These are phyloP conservation scores for Petroica traversi DNA, from an alignment of 2,113 vertebrate genomes.

Conservation along the genomic window DNA sequence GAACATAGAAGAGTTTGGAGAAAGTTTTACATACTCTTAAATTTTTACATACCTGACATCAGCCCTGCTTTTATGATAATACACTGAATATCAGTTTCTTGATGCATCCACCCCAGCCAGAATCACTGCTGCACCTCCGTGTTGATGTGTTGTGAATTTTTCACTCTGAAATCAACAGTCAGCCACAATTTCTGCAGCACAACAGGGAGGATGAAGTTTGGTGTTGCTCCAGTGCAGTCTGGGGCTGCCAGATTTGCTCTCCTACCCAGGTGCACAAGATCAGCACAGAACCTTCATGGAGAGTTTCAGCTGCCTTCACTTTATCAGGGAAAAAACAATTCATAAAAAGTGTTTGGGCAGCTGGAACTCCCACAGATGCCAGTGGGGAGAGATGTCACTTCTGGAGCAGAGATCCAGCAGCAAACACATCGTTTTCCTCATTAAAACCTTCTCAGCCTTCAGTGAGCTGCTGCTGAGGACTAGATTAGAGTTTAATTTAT, in stretches of 20 bases:
- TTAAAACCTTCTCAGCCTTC: background rate
- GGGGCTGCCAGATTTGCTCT: background rate
- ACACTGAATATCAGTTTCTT: background rate
- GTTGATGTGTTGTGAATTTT: fast-evolving
- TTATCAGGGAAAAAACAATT: background rate
- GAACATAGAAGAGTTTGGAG: background rate
- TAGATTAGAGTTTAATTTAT: background rate
- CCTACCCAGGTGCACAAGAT: background rate
- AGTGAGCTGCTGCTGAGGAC: background rate
- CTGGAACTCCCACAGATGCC: background rate
- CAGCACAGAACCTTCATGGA: fast-evolving
- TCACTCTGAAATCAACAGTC: background rate
- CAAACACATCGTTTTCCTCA: fast-evolving
- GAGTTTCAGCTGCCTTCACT: background rate
- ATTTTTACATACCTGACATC: background rate
- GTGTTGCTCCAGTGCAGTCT: background rate
- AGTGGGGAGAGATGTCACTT: background rate
- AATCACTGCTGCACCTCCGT: background rate
- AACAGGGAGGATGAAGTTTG: background rate
- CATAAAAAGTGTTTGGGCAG: background rate
- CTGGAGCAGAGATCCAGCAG: background rate
- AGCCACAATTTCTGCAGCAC: background rate
- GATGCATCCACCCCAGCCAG: fast-evolving
- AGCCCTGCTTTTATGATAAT: background rate
- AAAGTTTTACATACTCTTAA: background rate